Percentiles rank a stretch among this genome's conserved stretches.
Evolutionary conservation across 1,140 invertebrate species (phyloP).

Genomic region (Acromyrmex echinatior): DNA sequence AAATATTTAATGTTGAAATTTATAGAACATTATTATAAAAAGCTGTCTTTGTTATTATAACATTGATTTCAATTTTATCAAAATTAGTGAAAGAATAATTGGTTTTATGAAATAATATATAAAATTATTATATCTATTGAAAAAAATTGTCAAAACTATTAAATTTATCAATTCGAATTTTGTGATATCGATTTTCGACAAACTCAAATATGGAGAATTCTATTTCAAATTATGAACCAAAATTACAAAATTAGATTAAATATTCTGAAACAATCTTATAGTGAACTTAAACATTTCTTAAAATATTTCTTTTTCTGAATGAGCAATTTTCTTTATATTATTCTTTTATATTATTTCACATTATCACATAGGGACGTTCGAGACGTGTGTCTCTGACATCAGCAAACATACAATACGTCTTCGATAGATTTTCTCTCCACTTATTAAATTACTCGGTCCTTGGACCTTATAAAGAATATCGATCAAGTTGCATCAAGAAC

Average conservation of each 20-base stretch:
- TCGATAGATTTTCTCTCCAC: conserved; percentile 6
- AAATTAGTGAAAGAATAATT: background rate
- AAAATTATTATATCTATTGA: background rate
- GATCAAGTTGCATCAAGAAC: background rate
- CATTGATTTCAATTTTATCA: background rate
- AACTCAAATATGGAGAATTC: background rate
- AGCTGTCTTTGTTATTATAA: background rate
- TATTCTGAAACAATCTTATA: background rate
- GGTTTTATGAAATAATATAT: background rate
- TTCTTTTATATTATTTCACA: background rate
- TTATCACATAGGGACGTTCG: background rate
- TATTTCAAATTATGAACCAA: background rate
- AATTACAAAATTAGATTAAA: background rate
- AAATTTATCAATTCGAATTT: background rate
- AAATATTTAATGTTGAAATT: background rate
- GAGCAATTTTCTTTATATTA: background rate
- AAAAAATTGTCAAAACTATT: background rate
- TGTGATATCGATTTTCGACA: background rate
- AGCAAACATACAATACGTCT: conserved; percentile 6
- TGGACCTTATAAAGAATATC: conserved; percentile 29
- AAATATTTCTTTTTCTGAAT: background rate
- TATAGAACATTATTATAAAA: background rate
- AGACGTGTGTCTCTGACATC: background rate
- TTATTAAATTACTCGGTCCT: conserved; percentile 39
- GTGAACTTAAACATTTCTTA: background rate